phyloP scores from a whole-genome alignment of 2,113 vertebrate species.

The Emydura subglobosa region DNA sequence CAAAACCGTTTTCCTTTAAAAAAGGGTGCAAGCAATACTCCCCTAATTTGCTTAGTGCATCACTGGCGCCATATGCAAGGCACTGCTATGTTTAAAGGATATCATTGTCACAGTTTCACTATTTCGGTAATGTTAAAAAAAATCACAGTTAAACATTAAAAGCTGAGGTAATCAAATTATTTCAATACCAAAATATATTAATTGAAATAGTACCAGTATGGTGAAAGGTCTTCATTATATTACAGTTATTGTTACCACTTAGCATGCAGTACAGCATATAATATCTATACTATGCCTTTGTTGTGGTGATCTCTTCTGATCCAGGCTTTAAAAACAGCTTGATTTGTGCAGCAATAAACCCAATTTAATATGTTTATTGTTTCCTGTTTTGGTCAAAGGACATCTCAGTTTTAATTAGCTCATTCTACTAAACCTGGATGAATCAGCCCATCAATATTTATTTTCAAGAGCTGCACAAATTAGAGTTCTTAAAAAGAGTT shows the following conservation, averaged over 20 bases:
- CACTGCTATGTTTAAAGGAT: conserved; percentile 78
- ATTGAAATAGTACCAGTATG: conserved; percentile 84
- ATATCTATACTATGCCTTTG: conserved; percentile 39
- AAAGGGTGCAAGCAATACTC: conserved; percentile 49
- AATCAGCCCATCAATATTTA: not conserved
- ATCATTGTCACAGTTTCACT: conserved; percentile 74
- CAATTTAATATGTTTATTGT: accelerated
- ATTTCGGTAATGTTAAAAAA: conserved; percentile 71
- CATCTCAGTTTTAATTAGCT: not conserved
- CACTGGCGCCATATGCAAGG: conserved; percentile 78
- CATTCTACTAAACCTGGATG: not conserved
- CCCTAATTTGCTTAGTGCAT: conserved; percentile 31
- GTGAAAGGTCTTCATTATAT: conserved; percentile 88
- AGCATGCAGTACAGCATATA: conserved; percentile 70
- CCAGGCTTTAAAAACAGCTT: conserved; percentile 73
- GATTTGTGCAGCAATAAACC: conserved; percentile 48
- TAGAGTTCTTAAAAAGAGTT: conserved; percentile 86
- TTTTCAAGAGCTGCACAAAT: conserved; percentile 65
- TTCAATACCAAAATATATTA: conserved; percentile 77
- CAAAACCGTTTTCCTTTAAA: conserved; percentile 80
- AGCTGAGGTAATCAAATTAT: conserved; percentile 86
- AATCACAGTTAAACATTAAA: conserved; percentile 86
- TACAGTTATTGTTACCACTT: conserved; percentile 63
- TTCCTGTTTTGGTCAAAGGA: not conserved
- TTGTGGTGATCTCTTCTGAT: conserved; percentile 36